A percentile compares a stretch with the other conserved stretches of the same genome.
phyloP scores from a whole-genome alignment of 2,113 vertebrate species.

The Coturnix japonica region DNA sequence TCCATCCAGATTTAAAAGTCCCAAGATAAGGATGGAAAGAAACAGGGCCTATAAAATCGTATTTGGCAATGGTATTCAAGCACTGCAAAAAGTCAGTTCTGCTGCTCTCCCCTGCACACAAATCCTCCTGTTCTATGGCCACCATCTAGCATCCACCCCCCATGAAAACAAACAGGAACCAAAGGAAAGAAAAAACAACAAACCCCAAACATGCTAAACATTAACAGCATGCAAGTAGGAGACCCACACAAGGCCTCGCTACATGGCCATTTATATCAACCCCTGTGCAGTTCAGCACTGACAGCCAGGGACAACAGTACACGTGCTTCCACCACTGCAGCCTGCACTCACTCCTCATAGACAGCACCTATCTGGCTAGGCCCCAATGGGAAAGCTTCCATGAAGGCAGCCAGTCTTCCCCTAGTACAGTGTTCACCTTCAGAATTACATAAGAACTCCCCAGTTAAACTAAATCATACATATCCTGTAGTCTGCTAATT shows the following conservation, averaged over 20 bases:
- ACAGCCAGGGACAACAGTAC: background rate
- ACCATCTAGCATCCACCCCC: background rate
- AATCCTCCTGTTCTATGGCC: background rate
- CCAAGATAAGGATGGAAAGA: background rate
- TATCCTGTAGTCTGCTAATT: background rate
- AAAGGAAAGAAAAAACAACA: background rate
- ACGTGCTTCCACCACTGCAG: background rate
- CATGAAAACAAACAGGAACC: too few species aligned
- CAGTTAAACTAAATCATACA: fast-evolving
- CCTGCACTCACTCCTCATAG: background rate
- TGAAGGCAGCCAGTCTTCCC: background rate
- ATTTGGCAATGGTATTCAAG: background rate
- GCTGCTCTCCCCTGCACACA: background rate
- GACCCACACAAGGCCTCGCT: background rate
- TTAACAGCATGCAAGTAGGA: background rate
- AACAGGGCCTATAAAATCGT: background rate
- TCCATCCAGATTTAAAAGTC: fast-evolving
- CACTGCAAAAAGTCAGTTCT: background rate
- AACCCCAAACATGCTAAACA: background rate
- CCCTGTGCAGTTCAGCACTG: background rate
- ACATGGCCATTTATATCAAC: background rate
- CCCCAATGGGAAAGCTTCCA: background rate
- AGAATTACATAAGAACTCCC: background rate
- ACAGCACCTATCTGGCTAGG: fast-evolving
- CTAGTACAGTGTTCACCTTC: background rate